Conservation (phyloP, 2,888 invertebrate genomes). For the Nematopogon swammerdamellus region DNA sequence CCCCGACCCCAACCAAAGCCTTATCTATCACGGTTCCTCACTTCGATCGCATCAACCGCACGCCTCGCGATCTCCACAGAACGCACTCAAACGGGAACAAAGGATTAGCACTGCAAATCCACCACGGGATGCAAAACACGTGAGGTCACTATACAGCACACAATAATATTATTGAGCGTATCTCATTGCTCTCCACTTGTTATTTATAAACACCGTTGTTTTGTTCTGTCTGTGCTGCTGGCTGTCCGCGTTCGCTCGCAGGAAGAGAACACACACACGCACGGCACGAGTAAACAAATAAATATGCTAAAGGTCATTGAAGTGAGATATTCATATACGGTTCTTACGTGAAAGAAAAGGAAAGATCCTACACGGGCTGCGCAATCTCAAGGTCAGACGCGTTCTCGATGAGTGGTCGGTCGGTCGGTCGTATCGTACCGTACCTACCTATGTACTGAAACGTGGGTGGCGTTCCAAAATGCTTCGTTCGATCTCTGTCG, state of each 20-base stretch:
- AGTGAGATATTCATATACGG: constrained; percentile 20
- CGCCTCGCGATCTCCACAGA: background rate
- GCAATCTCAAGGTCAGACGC: too few species aligned
- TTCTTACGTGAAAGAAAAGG: constrained; percentile 16
- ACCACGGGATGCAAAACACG: background rate
- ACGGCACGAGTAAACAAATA: constrained; percentile 50
- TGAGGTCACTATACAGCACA: background rate
- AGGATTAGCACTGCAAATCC: background rate
- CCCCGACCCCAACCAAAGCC: background rate
- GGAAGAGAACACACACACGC: background rate
- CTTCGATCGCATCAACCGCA: background rate
- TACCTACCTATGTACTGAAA: too few species aligned
- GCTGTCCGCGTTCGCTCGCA: too few species aligned
- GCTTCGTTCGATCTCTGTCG: too few species aligned
- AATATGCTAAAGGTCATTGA: constrained; percentile 40
- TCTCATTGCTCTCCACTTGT: background rate
- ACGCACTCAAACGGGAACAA: background rate
- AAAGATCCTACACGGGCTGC: constrained; percentile 12
- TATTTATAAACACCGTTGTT: background rate
- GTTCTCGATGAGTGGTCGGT: too few species aligned
- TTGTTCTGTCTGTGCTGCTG: background rate
- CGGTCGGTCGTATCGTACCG: too few species aligned
- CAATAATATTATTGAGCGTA: background rate
- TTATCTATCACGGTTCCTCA: background rate
- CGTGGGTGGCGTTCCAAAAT: too few species aligned